A percentile compares a stretch with the other conserved stretches of the same genome.
phyloP scores from a whole-genome alignment of 2,888 invertebrate species.

The Diplazon laetatorius region DNA sequence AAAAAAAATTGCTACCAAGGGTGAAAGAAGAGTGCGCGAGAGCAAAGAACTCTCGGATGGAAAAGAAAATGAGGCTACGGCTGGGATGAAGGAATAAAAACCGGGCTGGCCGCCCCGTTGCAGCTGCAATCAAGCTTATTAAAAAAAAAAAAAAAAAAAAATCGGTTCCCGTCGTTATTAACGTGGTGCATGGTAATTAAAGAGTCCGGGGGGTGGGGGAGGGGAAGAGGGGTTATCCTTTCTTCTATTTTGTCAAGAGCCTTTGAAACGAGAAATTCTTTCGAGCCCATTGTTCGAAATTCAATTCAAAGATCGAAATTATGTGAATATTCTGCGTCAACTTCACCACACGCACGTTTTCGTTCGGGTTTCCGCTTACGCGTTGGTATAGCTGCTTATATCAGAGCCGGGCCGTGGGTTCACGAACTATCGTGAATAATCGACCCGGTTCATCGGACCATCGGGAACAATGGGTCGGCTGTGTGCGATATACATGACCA shows the following conservation, averaged over 20 bases:
- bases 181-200: background rate
- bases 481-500: background rate
- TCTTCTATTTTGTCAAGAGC: background rate
- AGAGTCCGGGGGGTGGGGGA: background rate
- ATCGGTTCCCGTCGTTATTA: conserved; percentile 38
- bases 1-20: no score
- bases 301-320: conserved; percentile 7
- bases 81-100: conserved; percentile 9
- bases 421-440: conserved; percentile 32
- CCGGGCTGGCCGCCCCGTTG: background rate
- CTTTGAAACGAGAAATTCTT: conserved; percentile 24
- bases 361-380: background rate
- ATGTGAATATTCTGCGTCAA: conserved; percentile 3
- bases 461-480: conserved; percentile 52
- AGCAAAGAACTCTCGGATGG: background rate
- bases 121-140: conserved; percentile 59
- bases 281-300: conserved; percentile 25
- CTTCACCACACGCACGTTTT: background rate
- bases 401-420: no score
- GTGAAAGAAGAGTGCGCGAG: no score
- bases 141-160: conserved; percentile 45
- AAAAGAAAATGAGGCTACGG: conserved; percentile 11
- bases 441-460: conserved; percentile 54
- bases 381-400: background rate
- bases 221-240: no score